Conservation (phyloP, 2,888 invertebrate species). For the Mantis religiosa region DNA sequence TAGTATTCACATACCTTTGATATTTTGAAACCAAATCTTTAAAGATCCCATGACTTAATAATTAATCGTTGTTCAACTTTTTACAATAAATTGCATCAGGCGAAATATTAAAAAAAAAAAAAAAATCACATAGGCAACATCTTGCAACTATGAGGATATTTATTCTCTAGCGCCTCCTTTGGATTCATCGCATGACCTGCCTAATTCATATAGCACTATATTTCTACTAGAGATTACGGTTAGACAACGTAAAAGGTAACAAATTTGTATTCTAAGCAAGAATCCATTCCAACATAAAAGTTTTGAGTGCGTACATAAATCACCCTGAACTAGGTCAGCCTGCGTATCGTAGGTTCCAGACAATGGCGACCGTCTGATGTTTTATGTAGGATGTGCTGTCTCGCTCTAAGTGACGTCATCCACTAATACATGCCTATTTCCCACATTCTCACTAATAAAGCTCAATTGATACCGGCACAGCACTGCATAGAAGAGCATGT, state of each 20-base stretch:
- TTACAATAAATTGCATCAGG: too few species aligned
- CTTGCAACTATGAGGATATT: too few species aligned
- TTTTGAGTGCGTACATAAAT: neutral
- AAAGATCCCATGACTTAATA: too few species aligned
- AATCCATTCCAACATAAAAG: neutral
- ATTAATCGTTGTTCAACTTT: too few species aligned
- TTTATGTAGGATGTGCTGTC: neutral
- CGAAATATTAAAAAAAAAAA: too few species aligned
- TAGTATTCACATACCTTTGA: too few species aligned
- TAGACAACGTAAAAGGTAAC: neutral
- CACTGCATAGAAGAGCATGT: neutral
- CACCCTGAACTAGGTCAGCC: neutral
- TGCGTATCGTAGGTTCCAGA: neutral
- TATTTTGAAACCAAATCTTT: too few species aligned
- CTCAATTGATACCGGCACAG: neutral
- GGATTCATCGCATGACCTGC: too few species aligned
- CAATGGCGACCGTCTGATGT: neutral
- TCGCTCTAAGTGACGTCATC: neutral
- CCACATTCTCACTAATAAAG: neutral
- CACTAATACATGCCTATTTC: neutral
- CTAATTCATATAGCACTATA: too few species aligned
- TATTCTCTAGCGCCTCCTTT: too few species aligned
- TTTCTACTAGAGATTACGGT: too few species aligned
- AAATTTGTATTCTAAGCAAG: neutral
- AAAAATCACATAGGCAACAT: too few species aligned